Base-by-base conservation (phyloP, 1,140 invertebrate genomes). In the Drosophila nasuta region DNA sequence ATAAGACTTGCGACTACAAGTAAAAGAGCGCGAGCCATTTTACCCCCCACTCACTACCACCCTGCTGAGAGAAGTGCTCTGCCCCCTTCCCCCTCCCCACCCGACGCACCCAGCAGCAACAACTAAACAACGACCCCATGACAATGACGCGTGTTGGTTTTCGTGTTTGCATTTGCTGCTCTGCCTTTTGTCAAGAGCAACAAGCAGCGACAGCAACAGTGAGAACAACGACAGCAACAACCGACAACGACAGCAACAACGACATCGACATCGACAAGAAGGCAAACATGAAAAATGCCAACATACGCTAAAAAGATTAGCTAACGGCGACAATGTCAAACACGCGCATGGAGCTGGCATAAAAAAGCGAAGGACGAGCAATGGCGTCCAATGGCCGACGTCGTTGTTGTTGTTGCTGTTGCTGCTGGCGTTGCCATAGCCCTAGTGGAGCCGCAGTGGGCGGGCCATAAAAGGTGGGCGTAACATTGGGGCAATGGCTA, bases 251-350 rank as follows among this genome's bases (percentile, higher is more conserved):
- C 69, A 60, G 56, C 69, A 63, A 59, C 59, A 76, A 52, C 56
- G 54, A 66, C 52, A 35, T 38, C 73, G 46, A 76, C 58, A 66
- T 45, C 64, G 54, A 82, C 79, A 87, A 87, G 75, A 77, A 73
- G 82, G 83, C 85, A 88, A 88, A 88, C 83, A 88, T 88, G 83
- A 87, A 89, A 86, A 88, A 88, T 88, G 83, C 85, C 83, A 88
- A 88, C 83, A 88, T 88, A 89, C 83, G 83, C 83, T 88, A 88
- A 88, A 88, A 88, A 88, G 83, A 88, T 88, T 88, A 88, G 83
- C 83, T 83, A 88, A 89, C 80, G 85, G 83, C 83, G 80, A 88
- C 85, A 88, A 88, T 88, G 83, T 88, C 83, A 88, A 88, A 88
- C 85, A 89, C 85, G 73, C 73, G 72, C 72, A 63, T 28, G 41